phyloP scores from a whole-genome alignment of 2,888 invertebrate species.

The Eueremaeus valkanovi region DNA sequence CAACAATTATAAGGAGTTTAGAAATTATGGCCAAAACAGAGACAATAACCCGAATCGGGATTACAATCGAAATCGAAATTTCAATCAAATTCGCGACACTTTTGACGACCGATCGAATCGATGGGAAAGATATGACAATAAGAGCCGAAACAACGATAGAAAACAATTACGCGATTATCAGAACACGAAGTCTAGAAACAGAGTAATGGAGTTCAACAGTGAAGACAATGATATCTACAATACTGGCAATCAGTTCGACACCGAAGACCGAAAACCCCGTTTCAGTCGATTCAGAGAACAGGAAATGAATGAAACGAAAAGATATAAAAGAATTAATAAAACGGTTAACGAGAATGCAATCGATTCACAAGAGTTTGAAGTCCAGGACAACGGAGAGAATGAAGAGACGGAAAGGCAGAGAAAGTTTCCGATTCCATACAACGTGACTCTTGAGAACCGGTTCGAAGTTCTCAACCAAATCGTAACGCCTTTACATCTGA shows the following conservation, averaged over 20 bases:
- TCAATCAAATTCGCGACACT: too few relatives aligned
- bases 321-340: neutral
- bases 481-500: conserved; percentile 50
- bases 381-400: neutral
- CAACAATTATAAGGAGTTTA: neutral
- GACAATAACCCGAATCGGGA: neutral
- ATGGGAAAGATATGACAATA: neutral
- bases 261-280: neutral
- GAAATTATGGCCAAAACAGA: neutral
- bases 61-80: too few relatives aligned
- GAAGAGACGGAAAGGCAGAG: neutral
- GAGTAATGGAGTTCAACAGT: neutral
- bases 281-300: neutral
- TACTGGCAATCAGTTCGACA: neutral
- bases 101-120: neutral
- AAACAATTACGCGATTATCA: neutral
- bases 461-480: conserved; percentile 39
- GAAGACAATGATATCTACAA: conserved; percentile 7
- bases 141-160: neutral
- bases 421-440: conserved; percentile 27
- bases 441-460: conserved; percentile 36
- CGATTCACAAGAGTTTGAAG: neutral
- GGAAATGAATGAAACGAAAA: neutral
- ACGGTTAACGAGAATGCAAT: neutral
- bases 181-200: neutral